Evolutionary conservation across 2,797 vertebrate species (phyloP).

Genomic region (Pagetopsis macropterus): DNA sequence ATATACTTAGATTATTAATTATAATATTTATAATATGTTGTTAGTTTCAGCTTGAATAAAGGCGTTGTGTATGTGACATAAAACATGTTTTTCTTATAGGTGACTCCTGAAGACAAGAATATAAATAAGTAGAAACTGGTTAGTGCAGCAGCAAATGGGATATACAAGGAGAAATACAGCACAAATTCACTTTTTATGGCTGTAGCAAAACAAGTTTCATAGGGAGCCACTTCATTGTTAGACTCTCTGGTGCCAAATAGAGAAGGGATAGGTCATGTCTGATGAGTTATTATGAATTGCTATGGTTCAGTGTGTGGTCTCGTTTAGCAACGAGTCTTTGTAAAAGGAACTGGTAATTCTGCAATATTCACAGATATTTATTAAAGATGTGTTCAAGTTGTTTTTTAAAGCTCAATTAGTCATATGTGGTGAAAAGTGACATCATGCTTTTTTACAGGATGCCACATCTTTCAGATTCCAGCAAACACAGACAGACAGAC

Average conservation of each 20-base stretch:
- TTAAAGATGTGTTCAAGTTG: constrained; percentile 42
- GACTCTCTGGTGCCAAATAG: constrained; percentile 25
- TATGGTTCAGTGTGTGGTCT: constrained; percentile 34
- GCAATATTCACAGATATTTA: constrained; percentile 46
- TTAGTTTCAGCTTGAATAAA: background rate
- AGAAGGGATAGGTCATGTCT: constrained; percentile 29
- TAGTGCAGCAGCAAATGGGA: constrained; percentile 13
- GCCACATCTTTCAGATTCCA: constrained; percentile 50
- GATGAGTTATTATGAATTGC: constrained; percentile 36
- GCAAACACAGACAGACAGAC: constrained; percentile 61
- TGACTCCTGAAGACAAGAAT: constrained; percentile 1
- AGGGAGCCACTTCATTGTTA: constrained; percentile 26
- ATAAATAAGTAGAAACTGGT: constrained; percentile 13
- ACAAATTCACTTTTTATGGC: constrained; percentile 7
- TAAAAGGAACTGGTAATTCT: constrained; percentile 46
- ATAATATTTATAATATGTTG: background rate
- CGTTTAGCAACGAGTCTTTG: constrained; percentile 25
- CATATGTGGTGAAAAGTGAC: constrained; percentile 60
- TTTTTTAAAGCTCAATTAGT: constrained; percentile 49
- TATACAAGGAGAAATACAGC: background rate
- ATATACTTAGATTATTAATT: background rate
- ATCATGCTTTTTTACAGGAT: constrained; percentile 49
- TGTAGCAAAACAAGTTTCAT: constrained; percentile 10
- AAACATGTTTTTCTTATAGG: background rate
- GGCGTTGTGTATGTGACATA: background rate